Conservation (phyloP, 2,797 vertebrate genomes). For the Hydrophis major region DNA sequence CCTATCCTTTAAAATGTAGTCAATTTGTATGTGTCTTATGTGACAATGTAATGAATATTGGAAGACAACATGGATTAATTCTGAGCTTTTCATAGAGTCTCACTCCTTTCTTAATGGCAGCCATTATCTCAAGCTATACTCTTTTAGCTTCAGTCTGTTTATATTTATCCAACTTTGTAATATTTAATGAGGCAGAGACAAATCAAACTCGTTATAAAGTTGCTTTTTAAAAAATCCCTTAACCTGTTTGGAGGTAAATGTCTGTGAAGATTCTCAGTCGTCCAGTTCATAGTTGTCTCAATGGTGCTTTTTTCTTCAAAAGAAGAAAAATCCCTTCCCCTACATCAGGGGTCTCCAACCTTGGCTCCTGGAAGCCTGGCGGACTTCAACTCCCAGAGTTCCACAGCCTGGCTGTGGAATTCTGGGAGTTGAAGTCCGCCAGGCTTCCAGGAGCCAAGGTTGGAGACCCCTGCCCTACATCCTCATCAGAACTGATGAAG, state of each 20-base stretch:
- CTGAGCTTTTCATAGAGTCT: not conserved
- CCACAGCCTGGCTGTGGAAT: too few relatives aligned
- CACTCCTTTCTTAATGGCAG: not conserved
- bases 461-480: rapidly evolving
- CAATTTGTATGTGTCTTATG: not conserved
- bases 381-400: too few relatives aligned
- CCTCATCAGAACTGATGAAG: not conserved
- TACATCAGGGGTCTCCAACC: too few relatives aligned
- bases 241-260: not conserved
- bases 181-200: not conserved
- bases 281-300: not conserved
- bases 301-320: not conserved
- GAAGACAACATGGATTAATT: not conserved
- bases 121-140: not conserved
- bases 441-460: too few relatives aligned
- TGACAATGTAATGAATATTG: not conserved
- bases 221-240: not conserved
- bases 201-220: not conserved
- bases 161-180: not conserved
- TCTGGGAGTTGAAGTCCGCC: too few relatives aligned
- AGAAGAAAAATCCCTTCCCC: not conserved
- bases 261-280: not conserved
- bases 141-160: not conserved
- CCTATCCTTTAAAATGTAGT: not conserved
- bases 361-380: too few relatives aligned